Evolutionary conservation across 2,113 vertebrate species (phyloP).

Genomic region (Oreochromis niloticus): DNA sequence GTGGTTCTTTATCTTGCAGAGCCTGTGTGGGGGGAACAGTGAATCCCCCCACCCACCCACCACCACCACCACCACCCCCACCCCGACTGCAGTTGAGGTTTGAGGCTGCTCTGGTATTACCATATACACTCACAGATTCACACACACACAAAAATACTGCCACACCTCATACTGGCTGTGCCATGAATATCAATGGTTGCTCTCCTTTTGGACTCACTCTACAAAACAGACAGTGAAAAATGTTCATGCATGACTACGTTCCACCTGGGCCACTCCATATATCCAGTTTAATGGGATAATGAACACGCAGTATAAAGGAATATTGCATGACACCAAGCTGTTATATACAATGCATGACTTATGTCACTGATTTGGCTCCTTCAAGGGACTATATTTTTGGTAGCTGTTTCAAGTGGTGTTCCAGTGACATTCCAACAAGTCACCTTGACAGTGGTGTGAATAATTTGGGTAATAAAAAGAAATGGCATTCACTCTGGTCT

Average conservation of each 20-base stretch:
- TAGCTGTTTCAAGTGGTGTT: constrained; percentile 38
- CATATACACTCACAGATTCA: constrained; percentile 62
- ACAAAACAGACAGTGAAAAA: constrained; percentile 66
- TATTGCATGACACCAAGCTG: constrained; percentile 54
- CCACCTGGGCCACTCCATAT: constrained; percentile 57
- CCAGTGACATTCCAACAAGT: constrained; percentile 58
- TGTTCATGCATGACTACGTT: constrained; percentile 61
- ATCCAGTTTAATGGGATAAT: constrained; percentile 62
- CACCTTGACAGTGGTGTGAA: constrained; percentile 60
- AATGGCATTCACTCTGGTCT: constrained; percentile 6
- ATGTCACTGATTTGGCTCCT: constrained; percentile 51
- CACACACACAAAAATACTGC: constrained; percentile 48
- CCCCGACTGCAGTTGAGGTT: constrained; percentile 52
- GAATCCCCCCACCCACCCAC: neutral
- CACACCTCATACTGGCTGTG: constrained; percentile 60
- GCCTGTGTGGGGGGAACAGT: neutral
- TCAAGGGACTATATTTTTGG: constrained; percentile 46
- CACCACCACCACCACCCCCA: neutral
- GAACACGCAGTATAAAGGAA: constrained; percentile 58
- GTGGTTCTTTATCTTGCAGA: constrained; percentile 41
- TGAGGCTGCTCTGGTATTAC: constrained; percentile 54
- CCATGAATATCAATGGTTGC: constrained; percentile 71
- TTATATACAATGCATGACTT: constrained; percentile 51
- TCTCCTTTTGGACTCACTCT: constrained; percentile 60
- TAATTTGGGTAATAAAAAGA: constrained; percentile 53